These are phyloP conservation scores for Adelognathus sp. DNA, from an alignment of 2,888 invertebrate genomes.

Conservation along the genomic window DNA sequence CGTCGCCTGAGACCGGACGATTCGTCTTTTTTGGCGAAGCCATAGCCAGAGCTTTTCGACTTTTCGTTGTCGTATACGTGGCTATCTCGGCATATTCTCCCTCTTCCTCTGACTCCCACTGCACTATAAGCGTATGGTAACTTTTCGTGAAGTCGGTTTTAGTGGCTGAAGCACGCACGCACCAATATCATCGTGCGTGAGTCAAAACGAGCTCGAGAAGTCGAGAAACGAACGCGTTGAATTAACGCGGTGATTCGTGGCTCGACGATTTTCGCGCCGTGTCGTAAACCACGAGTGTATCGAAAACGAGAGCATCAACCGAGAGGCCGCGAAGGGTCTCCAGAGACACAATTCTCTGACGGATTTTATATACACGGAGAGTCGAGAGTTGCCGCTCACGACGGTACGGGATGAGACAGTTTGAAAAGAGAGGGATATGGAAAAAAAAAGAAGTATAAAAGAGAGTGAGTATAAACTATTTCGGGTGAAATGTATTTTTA, in stretches of 20 bases:
- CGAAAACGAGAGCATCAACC: background rate
- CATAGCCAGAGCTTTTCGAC: constrained; percentile 53
- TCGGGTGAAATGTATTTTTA: constrained; percentile 75
- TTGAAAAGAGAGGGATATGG: constrained; percentile 19
- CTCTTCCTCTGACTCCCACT: background rate
- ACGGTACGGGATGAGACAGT: background rate
- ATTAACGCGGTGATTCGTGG: background rate
- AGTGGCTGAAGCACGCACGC: background rate
- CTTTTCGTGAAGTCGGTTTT: background rate
- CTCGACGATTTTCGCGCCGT: background rate
- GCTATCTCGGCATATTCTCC: background rate
- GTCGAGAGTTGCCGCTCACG: background rate
- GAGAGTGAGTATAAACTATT: constrained; percentile 63
- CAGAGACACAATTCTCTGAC: background rate
- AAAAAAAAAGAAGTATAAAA: background rate
- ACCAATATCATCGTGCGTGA: background rate
- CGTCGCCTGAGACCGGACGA: constrained; percentile 63
- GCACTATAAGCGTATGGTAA: background rate
- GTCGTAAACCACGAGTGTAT: background rate
- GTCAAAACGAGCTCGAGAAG: constrained; percentile 1
- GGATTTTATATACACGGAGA: background rate
- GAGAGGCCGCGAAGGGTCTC: background rate
- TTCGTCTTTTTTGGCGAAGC: constrained; percentile 65
- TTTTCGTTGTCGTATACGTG: constrained; percentile 48
- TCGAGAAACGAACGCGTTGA: background rate